A percentile compares a stretch with the other conserved stretches of the same genome.
Evolutionary conservation across 2,888 invertebrate genomes (phyloP).

Genomic region (Drosophila borborema): DNA sequence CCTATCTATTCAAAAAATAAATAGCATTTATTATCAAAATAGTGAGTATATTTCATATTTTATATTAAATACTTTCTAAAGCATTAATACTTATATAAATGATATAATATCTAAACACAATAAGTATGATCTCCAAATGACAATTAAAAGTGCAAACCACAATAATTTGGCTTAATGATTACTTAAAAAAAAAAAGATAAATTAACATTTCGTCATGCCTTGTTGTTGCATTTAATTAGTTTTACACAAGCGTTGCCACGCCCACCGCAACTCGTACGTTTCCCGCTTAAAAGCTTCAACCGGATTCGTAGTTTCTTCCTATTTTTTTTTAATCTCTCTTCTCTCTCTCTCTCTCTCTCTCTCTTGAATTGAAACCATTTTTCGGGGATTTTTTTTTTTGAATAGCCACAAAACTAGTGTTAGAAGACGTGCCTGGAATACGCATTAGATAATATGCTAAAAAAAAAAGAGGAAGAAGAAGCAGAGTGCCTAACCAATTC

Average conservation of each 20-base stretch:
- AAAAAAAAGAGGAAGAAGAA: background rate
- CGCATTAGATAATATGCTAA: conserved; percentile 5
- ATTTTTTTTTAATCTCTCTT: background rate
- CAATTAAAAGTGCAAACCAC: conserved; percentile 8
- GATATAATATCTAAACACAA: background rate
- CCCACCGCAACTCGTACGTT: background rate
- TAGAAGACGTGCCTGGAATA: conserved; percentile 18
- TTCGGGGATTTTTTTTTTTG: conserved; percentile 46
- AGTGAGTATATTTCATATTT: background rate
- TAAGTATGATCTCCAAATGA: conserved; percentile 12
- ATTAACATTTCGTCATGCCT: conserved; percentile 16
- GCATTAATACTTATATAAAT: background rate
- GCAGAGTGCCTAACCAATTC: conserved; percentile 23
- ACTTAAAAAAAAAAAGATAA: conserved; percentile 18
- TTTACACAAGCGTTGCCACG: conserved; percentile 4
- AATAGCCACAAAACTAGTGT: background rate
- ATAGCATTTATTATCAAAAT: background rate
- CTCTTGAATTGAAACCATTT: background rate
- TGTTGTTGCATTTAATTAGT: conserved; percentile 32
- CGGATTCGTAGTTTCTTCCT: conserved; percentile 3
- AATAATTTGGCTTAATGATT: conserved; percentile 21
- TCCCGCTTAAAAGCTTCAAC: conserved; percentile 8
- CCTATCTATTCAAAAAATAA: background rate
- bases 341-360: background rate
- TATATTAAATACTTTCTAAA: background rate